A percentile compares a stretch with the other conserved stretches of the same genome.
Conservation (phyloP, 1,140 invertebrate genomes). For the Saccostrea cuccullata region DNA sequence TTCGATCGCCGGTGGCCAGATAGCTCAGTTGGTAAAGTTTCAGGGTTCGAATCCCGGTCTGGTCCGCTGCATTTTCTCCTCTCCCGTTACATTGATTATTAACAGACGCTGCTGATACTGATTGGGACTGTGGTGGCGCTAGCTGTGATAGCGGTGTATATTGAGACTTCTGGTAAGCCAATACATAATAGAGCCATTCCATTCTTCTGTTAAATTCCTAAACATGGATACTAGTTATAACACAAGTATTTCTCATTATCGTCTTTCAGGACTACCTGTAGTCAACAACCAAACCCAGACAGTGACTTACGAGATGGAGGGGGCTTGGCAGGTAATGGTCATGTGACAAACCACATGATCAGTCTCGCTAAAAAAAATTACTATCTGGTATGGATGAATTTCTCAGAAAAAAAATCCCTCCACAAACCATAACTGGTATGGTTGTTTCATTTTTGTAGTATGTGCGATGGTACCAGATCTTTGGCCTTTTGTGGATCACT, state of each 20-base stretch:
- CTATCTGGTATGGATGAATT: too few relatives aligned
- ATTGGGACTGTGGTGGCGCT: slow-evolving; percentile 49
- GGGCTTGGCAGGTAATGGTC: slow-evolving; percentile 48
- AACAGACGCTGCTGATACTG: slow-evolving; percentile 64
- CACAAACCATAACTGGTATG: too few relatives aligned
- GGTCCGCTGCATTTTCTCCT: too few relatives aligned
- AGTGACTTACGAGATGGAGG: slow-evolving; percentile 50
- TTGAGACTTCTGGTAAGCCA: slow-evolving; percentile 64
- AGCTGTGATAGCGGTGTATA: slow-evolving; percentile 54
- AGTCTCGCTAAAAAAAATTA: too few relatives aligned
- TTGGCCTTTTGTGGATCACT: slow-evolving; percentile 91
- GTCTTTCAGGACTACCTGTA: slow-evolving; percentile 57
- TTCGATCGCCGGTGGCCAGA: too few relatives aligned
- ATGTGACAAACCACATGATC: background rate
- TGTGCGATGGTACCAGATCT: slow-evolving; percentile 92
- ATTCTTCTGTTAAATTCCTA: too few relatives aligned
- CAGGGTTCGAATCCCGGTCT: too few relatives aligned
- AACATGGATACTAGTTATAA: background rate
- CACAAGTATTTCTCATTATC: background rate
- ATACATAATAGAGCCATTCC: too few relatives aligned
- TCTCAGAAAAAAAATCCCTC: too few relatives aligned
- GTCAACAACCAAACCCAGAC: slow-evolving; percentile 45
- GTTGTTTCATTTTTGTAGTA: slow-evolving; percentile 60
- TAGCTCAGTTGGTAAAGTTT: too few relatives aligned
- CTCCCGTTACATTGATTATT: too few relatives aligned